phyloP scores from a whole-genome alignment of 1,140 invertebrate genomes.

The Bombus ignitus region DNA sequence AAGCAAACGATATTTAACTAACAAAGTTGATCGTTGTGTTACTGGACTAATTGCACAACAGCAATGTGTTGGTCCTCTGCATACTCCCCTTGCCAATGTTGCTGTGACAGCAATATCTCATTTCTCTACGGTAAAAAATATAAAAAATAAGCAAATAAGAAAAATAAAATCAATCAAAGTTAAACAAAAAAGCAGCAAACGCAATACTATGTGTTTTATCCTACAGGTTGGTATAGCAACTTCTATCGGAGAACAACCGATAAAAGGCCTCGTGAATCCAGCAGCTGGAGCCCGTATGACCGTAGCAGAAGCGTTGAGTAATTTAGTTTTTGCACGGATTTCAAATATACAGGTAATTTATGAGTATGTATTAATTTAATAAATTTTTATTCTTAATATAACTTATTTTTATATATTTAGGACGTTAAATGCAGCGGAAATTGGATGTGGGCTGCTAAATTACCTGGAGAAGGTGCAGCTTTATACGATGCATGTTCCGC shows the following conservation, averaged over 20 bases:
- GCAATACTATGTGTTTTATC: conserved; percentile 44
- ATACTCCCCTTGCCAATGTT: conserved; percentile 97
- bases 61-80: conserved; percentile 97
- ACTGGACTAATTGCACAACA: conserved; percentile 98
- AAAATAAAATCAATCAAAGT: neutral
- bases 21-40: conserved; percentile 97
- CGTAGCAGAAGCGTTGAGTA: conserved; percentile 96
- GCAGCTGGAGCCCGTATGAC: conserved; percentile 95
- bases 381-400: neutral
- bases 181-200: neutral
- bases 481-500: conserved; percentile 94
- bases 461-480: conserved; percentile 94
- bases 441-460: conserved; percentile 99
- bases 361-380: conserved; percentile 6
- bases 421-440: conserved; percentile 99
- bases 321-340: conserved; percentile 96
- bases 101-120: conserved; percentile 95
- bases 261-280: conserved; percentile 94
- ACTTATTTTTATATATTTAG: conserved; percentile 64
- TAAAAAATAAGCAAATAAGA: conserved; percentile 7
- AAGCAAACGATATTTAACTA: conserved; percentile 97
- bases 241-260: conserved; percentile 97
- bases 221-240: conserved; percentile 92
- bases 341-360: conserved; percentile 86
- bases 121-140: conserved; percentile 83